phyloP scores from a whole-genome alignment of 1,140 invertebrate genomes.

The Harpegnathos saltator region DNA sequence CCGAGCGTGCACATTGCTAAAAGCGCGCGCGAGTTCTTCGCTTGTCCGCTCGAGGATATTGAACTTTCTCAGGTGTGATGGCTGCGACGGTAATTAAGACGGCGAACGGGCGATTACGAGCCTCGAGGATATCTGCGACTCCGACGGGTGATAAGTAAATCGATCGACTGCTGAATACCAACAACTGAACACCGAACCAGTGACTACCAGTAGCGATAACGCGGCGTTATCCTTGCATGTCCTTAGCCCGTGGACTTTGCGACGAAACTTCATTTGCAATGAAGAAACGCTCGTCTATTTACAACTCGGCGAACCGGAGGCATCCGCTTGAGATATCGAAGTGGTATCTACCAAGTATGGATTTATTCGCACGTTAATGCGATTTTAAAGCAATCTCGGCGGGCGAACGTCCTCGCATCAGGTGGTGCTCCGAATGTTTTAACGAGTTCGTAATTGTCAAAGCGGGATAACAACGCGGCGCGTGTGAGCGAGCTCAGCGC shows the following conservation, averaged over 20 bases:
- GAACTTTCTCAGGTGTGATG: slow-evolving; percentile 36
- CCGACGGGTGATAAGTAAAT: slow-evolving; percentile 26
- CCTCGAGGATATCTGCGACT: slow-evolving; percentile 26
- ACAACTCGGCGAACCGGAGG: not conserved
- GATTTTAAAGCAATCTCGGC: slow-evolving; percentile 42
- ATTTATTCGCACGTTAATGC: slow-evolving; percentile 55
- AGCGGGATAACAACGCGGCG: slow-evolving; percentile 43
- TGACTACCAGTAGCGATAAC: too few species aligned
- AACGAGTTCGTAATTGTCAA: slow-evolving; percentile 59
- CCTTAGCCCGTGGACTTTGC: not conserved
- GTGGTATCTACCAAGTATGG: slow-evolving; percentile 34
- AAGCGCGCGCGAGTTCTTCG: not conserved
- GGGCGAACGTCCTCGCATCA: slow-evolving; percentile 40
- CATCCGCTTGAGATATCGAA: slow-evolving; percentile 20
- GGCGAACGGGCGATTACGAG: not conserved
- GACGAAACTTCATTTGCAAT: not conserved
- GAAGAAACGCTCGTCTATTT: not conserved
- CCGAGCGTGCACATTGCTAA: slow-evolving; percentile 13
- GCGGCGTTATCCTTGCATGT: too few species aligned
- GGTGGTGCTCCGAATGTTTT: slow-evolving; percentile 54
- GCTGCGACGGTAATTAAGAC: slow-evolving; percentile 32
- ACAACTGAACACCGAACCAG: too few species aligned
- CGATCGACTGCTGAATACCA: slow-evolving; percentile 21
- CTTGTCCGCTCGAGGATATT: slow-evolving; percentile 37
- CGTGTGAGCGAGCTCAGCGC: not conserved